A percentile compares a stretch with the other conserved stretches of the same genome.
phyloP scores from a whole-genome alignment of 2,797 vertebrate genomes.

The Pitangus sulphuratus region DNA sequence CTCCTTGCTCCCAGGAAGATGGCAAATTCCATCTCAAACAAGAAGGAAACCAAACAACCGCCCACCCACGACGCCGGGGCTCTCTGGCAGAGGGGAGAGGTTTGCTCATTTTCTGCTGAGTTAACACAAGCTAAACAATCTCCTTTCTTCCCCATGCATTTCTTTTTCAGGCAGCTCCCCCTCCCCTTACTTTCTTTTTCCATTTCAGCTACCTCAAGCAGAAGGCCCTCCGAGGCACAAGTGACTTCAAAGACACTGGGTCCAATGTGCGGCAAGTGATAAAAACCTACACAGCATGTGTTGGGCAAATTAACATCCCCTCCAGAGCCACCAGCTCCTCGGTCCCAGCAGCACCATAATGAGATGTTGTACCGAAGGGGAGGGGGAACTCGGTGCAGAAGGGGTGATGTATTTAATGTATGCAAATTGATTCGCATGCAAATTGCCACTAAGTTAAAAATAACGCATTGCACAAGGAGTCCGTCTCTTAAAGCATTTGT shows the following conservation, averaged over 20 bases:
- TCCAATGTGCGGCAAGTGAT: constrained; percentile 75
- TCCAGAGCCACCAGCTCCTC: constrained; percentile 70
- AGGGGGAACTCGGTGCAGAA: constrained; percentile 59
- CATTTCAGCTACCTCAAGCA: constrained; percentile 12
- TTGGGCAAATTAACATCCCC: constrained; percentile 80
- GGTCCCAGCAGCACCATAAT: constrained; percentile 74
- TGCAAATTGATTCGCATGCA: constrained; percentile 81
- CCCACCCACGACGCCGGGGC: not conserved
- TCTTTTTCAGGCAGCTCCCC: not conserved
- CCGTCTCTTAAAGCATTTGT: constrained; percentile 67
- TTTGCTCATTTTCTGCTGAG: constrained; percentile 35
- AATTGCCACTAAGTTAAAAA: constrained; percentile 77
- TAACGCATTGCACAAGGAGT: constrained; percentile 66
- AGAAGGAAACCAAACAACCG: not conserved
- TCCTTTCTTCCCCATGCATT: not conserved
- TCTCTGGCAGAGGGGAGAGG: not conserved
- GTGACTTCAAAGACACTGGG: constrained; percentile 76
- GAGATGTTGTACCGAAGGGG: constrained; percentile 71
- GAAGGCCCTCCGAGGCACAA: constrained; percentile 41
- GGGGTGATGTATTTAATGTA: constrained; percentile 77
- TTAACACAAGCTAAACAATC: constrained; percentile 34
- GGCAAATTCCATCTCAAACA: not conserved
- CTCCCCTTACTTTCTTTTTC: not conserved
- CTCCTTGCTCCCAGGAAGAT: not conserved
- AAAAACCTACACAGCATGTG: constrained; percentile 76